These are phyloP conservation scores for Seira musarum DNA, from an alignment of 2,888 invertebrate species.

Conservation along the genomic window DNA sequence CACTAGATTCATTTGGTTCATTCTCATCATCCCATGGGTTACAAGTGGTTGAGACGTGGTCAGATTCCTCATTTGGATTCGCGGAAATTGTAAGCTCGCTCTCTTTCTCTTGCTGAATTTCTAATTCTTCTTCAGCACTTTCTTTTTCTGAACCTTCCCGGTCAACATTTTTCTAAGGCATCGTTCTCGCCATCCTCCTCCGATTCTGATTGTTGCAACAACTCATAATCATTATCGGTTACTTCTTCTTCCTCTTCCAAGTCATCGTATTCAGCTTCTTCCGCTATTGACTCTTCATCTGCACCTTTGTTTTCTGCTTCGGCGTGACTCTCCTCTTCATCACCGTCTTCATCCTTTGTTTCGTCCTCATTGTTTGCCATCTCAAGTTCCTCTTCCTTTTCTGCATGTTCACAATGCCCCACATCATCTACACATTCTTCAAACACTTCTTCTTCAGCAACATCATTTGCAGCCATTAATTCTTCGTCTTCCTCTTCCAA, in stretches of 20 bases:
- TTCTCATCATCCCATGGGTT: too few species aligned
- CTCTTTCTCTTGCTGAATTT: background rate
- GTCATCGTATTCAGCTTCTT: constrained; percentile 6
- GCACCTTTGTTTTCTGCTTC: constrained; percentile 27
- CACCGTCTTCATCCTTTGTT: constrained; percentile 3
- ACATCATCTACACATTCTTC: background rate
- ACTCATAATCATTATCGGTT: too few species aligned
- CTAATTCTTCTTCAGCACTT: background rate
- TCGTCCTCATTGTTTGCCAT: background rate
- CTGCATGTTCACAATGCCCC: background rate
- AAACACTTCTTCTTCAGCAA: background rate
- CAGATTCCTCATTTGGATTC: too few species aligned
- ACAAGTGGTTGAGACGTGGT: too few species aligned
- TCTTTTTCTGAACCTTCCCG: too few species aligned
- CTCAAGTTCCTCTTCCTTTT: background rate
- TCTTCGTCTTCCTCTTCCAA: constrained; percentile 25
- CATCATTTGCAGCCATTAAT: background rate
- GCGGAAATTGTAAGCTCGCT: too few species aligned
- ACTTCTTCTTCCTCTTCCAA: constrained; percentile 11
- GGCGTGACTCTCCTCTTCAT: constrained; percentile 9
- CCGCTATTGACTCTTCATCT: constrained; percentile 15
- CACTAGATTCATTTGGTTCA: constrained; percentile 17
- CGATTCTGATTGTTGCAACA: too few species aligned
- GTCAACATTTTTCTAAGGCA: background rate
- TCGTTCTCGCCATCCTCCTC: background rate